Conservation (phyloP, 1,140 invertebrate genomes). For the Drosophila lacteicornis region DNA sequence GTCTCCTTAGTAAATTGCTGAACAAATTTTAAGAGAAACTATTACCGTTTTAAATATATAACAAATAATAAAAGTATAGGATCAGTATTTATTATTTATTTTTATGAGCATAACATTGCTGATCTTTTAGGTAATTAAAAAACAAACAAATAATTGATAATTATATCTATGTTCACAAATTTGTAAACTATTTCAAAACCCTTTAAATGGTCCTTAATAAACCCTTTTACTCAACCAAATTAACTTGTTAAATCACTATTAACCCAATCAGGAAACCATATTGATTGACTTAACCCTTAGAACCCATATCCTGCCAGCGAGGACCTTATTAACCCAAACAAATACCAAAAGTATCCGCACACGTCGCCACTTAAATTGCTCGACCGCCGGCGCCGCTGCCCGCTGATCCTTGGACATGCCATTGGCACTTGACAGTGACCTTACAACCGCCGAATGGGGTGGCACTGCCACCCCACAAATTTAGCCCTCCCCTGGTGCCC, state of each 20-base stretch:
- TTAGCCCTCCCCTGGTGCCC: not conserved
- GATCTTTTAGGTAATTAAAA: too few species aligned
- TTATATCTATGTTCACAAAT: too few species aligned
- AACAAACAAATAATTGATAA: too few species aligned
- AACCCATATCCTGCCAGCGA: not conserved
- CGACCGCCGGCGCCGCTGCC: not conserved
- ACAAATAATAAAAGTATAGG: too few species aligned
- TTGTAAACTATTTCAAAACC: too few species aligned
- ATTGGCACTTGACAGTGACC: slow-evolving; percentile 53
- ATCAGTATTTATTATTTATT: too few species aligned
- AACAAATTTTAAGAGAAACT: too few species aligned
- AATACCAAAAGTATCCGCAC: slow-evolving; percentile 34
- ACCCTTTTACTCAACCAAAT: too few species aligned
- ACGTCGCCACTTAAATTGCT: slow-evolving; percentile 21
- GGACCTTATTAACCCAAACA: slow-evolving; percentile 38
- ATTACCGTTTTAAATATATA: not conserved
- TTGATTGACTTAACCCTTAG: not conserved
- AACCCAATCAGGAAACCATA: not conserved
- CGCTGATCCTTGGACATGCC: slow-evolving; percentile 44
- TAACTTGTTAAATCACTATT: not conserved
- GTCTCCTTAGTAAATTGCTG: too few species aligned
- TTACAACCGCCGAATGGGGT: slow-evolving; percentile 32
- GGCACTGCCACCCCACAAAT: slow-evolving; percentile 17
- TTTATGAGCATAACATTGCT: too few species aligned
- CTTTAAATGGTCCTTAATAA: too few species aligned